Evolutionary conservation across 2,113 vertebrate species (phyloP).

Genomic region (Narcine bancroftii): DNA sequence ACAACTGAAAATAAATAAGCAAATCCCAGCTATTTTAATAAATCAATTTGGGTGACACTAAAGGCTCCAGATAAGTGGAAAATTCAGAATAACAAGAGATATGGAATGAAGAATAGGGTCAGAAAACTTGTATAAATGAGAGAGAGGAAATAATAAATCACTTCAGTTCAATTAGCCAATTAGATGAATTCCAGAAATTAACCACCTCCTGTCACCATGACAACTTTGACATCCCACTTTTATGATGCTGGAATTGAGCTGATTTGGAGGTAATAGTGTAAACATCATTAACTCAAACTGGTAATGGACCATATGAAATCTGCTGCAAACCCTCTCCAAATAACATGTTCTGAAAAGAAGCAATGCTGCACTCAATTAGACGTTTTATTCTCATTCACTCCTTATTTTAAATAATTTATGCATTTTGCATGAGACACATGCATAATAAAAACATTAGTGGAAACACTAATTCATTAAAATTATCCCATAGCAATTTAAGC

Average conservation of each 20-base stretch:
- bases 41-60: background rate
- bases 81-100: background rate
- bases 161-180: background rate
- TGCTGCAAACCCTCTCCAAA: background rate
- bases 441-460: background rate
- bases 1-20: background rate
- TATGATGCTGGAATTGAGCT: background rate
- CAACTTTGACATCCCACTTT: background rate
- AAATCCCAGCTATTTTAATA: background rate
- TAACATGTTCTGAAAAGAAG: background rate
- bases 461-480: background rate
- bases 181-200: background rate
- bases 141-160: background rate
- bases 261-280: background rate
- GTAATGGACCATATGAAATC: background rate
- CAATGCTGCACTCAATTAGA: background rate
- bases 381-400: background rate
- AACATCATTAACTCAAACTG: background rate
- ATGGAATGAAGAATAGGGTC: background rate
- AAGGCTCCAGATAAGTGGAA: background rate
- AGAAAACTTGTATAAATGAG: background rate
- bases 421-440: background rate
- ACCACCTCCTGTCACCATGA: too few species aligned
- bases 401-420: too few species aligned
- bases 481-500: background rate